phyloP scores from a whole-genome alignment of 2,113 vertebrate genomes.

The Uropsilus gracilis region DNA sequence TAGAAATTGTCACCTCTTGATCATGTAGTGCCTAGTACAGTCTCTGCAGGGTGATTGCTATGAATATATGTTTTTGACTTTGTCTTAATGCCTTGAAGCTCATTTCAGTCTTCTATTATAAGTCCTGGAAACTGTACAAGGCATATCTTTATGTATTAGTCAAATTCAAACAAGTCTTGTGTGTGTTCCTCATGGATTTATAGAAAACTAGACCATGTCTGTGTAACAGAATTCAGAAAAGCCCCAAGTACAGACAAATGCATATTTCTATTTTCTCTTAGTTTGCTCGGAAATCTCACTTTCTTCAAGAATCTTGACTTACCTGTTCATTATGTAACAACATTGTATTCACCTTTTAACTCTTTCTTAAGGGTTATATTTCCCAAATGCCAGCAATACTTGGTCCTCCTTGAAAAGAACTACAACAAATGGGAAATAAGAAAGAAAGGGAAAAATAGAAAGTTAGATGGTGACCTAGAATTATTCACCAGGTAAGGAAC shows the following conservation, averaged over 20 bases:
- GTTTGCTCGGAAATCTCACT: not conserved
- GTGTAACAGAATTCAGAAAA: not conserved
- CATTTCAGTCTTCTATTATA: not conserved
- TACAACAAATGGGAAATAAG: not conserved
- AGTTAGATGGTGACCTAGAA: not conserved
- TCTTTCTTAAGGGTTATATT: not conserved
- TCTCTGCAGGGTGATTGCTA: not conserved
- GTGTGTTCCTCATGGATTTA: not conserved
- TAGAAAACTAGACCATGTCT: not conserved
- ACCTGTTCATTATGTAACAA: not conserved
- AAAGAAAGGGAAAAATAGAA: not conserved
- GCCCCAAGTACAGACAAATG: not conserved
- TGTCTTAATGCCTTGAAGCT: not conserved
- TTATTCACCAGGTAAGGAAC: not conserved
- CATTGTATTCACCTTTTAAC: not conserved
- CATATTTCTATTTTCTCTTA: not conserved
- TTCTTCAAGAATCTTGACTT: not conserved
- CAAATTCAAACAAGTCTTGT: not conserved
- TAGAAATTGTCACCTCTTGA: not conserved
- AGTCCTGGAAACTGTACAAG: not conserved
- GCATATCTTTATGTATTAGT: not conserved
- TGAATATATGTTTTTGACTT: conserved; percentile 4
- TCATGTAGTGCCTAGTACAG: not conserved
- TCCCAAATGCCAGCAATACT: conserved; percentile 10
- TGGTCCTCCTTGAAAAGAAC: not conserved